phyloP scores from a whole-genome alignment of 2,113 vertebrate species.

The Nibea albiflora region DNA sequence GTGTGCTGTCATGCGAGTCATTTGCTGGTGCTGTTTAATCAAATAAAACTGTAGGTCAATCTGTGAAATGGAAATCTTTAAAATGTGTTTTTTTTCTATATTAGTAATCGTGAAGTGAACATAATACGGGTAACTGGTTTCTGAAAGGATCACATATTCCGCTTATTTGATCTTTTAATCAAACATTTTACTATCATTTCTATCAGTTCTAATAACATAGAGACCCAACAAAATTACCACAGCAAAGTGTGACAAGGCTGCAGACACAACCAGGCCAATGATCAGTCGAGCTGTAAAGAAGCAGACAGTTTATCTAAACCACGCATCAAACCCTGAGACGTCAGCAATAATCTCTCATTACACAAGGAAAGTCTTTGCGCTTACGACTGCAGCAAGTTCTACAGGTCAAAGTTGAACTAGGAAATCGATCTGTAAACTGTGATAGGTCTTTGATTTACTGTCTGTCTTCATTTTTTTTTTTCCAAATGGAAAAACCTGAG shows the following conservation, averaged over 20 bases:
- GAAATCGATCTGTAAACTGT: slow-evolving; percentile 3
- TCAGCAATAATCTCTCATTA: background rate
- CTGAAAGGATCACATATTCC: background rate
- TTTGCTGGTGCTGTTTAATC: slow-evolving; percentile 44
- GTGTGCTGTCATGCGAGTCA: slow-evolving; percentile 26
- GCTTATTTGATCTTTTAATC: background rate
- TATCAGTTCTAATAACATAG: background rate
- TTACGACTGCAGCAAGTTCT: background rate
- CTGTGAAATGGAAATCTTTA: background rate
- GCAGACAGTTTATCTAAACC: background rate
- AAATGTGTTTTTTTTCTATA: slow-evolving; percentile 1
- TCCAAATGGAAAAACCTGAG: background rate
- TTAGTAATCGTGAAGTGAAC: slow-evolving; percentile 1
- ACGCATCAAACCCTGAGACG: background rate
- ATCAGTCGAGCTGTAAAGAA: background rate
- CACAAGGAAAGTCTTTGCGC: background rate
- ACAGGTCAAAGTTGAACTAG: background rate
- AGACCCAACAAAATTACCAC: background rate
- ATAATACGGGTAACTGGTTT: accelerated
- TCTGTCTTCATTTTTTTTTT: background rate
- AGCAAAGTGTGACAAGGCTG: background rate
- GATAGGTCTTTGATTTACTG: background rate
- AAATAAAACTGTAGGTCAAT: slow-evolving; percentile 27
- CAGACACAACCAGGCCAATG: background rate
- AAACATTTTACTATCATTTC: slow-evolving; percentile 1